Conservation (phyloP, 2,113 vertebrate genomes). For the Pelobates fuscus region DNA sequence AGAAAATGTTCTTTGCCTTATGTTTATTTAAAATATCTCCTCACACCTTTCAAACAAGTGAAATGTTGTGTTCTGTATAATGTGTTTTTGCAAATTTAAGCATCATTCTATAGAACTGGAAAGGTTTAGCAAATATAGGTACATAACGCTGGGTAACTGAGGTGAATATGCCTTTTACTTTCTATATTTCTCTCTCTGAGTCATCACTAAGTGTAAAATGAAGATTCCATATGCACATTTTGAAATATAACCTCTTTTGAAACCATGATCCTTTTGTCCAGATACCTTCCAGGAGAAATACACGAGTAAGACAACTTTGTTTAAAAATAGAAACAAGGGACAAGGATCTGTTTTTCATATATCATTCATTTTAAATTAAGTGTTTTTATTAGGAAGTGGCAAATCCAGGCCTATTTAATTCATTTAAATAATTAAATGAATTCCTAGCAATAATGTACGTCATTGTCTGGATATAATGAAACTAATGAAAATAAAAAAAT, state of each 20-base stretch:
- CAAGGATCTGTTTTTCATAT: slow-evolving; percentile 40
- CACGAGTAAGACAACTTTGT: slow-evolving; percentile 30
- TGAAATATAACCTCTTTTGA: slow-evolving; percentile 32
- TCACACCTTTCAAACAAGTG: background rate
- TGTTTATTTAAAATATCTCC: background rate
- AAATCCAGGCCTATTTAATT: slow-evolving; percentile 38
- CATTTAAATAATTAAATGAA: slow-evolving; percentile 44
- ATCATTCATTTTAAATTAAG: slow-evolving; percentile 42
- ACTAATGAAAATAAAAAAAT: slow-evolving; percentile 30
- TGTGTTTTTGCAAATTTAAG: slow-evolving; percentile 8
- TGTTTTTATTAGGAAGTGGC: slow-evolving; percentile 44
- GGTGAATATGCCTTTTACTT: slow-evolving; percentile 6
- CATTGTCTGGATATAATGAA: slow-evolving; percentile 40
- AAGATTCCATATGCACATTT: slow-evolving; percentile 7
- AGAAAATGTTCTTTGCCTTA: too few relatives aligned
- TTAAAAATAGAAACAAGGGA: slow-evolving; percentile 37
- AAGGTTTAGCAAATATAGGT: background rate
- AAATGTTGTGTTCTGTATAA: background rate
- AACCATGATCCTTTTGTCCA: slow-evolving; percentile 21
- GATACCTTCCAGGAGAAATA: slow-evolving; percentile 12
- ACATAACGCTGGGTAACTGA: background rate
- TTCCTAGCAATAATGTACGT: slow-evolving; percentile 29
- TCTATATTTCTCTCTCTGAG: background rate
- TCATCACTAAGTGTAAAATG: slow-evolving; percentile 29
- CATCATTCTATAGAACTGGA: background rate